Evolutionary conservation across 1,140 invertebrate species (phyloP).

Genomic region (Drosophila bocqueti): DNA sequence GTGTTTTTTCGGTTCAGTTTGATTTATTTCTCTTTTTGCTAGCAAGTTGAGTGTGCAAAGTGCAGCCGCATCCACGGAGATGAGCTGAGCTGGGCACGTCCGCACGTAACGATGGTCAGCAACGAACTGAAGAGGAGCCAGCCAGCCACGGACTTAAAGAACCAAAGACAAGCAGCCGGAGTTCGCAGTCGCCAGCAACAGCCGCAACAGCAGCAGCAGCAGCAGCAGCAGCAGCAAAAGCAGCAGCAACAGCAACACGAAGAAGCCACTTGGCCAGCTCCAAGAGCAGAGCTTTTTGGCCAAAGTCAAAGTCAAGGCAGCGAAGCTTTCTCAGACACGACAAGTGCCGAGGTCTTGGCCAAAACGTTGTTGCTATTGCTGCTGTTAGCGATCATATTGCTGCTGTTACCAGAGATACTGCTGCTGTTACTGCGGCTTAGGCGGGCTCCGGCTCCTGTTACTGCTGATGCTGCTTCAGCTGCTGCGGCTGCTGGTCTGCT

Average conservation of each 20-base stretch:
- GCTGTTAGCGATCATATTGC: slow-evolving; percentile 18
- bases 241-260: slow-evolving; percentile 33
- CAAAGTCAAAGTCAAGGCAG: slow-evolving; percentile 50
- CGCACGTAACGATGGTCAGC: slow-evolving; percentile 85
- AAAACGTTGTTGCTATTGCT: slow-evolving; percentile 22
- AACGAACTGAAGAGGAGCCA: slow-evolving; percentile 85
- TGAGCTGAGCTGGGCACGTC: slow-evolving; percentile 81
- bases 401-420: slow-evolving; percentile 15
- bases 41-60: slow-evolving; percentile 42
- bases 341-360: slow-evolving; percentile 65
- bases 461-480: slow-evolving; percentile 9
- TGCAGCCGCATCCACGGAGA: slow-evolving; percentile 56
- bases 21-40: slow-evolving; percentile 35
- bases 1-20: slow-evolving; percentile 43
- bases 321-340: slow-evolving; percentile 76
- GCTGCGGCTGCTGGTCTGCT: slow-evolving; percentile 11
- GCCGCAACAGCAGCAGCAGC: slow-evolving; percentile 32
- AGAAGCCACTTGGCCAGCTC: slow-evolving; percentile 39
- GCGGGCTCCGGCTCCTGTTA: slow-evolving; percentile 11
- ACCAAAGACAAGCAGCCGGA: slow-evolving; percentile 75
- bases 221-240: slow-evolving; percentile 5
- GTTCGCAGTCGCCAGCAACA: slow-evolving; percentile 68
- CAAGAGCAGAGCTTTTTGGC: slow-evolving; percentile 40
- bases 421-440: slow-evolving; percentile 16
- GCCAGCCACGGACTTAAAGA: slow-evolving; percentile 84